Evolutionary conservation across 2,888 invertebrate species (phyloP).

Genomic region (Panopea generosa): DNA sequence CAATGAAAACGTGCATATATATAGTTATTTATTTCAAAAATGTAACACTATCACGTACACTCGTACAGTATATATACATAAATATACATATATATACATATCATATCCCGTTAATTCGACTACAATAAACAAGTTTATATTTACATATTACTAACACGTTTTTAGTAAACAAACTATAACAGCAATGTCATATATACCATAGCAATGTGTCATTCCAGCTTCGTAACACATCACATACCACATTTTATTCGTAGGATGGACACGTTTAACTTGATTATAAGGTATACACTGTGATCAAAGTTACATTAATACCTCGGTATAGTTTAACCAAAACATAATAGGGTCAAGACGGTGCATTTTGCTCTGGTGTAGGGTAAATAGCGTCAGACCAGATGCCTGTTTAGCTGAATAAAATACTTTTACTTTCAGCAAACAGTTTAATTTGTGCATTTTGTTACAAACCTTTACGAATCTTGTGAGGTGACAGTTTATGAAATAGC

Average conservation of each 20-base stretch:
- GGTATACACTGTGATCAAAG: slow-evolving; percentile 45
- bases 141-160: too few species aligned
- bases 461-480: too few species aligned
- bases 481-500: too few species aligned
- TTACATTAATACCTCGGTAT: slow-evolving; percentile 12
- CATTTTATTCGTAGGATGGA: background rate
- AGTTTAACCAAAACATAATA: slow-evolving; percentile 34
- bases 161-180: too few species aligned
- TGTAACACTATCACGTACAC: too few species aligned
- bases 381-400: slow-evolving; percentile 37
- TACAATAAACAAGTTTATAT: too few species aligned
- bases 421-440: slow-evolving; percentile 10
- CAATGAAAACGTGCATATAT: too few species aligned
- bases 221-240: background rate
- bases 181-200: too few species aligned
- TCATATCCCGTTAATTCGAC: too few species aligned
- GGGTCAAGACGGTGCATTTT: slow-evolving; percentile 33
- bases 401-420: slow-evolving; percentile 27
- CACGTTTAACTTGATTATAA: slow-evolving; percentile 42
- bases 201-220: background rate
- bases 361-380: slow-evolving; percentile 24
- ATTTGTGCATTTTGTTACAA: slow-evolving; percentile 7
- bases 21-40: too few species aligned
- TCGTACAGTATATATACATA: too few species aligned
- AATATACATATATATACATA: too few species aligned